These are phyloP conservation scores for Pterois miles DNA, from an alignment of 2,797 vertebrate genomes.

Conservation along the genomic window DNA sequence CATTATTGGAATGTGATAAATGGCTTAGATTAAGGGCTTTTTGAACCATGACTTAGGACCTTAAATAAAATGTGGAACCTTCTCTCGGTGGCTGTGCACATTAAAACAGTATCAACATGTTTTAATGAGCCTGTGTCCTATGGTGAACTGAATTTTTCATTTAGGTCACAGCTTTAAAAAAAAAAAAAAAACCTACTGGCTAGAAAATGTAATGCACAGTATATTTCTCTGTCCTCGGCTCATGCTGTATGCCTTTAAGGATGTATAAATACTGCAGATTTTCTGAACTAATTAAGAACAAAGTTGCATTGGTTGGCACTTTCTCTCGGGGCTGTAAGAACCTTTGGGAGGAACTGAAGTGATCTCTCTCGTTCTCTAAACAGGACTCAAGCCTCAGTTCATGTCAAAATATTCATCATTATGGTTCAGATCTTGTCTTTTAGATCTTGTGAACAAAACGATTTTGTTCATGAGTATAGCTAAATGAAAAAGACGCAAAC, in stretches of 20 bases:
- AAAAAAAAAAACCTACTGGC: slow-evolving; percentile 31
- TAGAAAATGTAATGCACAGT: slow-evolving; percentile 52
- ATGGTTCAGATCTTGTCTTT: background rate
- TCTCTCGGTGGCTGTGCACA: slow-evolving; percentile 40
- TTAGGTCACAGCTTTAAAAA: slow-evolving; percentile 53
- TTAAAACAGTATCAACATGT: slow-evolving; percentile 66
- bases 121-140: slow-evolving; percentile 66
- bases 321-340: slow-evolving; percentile 37
- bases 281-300: slow-evolving; percentile 71
- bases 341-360: slow-evolving; percentile 21
- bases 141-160: slow-evolving; percentile 61
- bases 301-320: slow-evolving; percentile 62
- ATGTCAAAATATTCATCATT: background rate
- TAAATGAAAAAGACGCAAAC: background rate
- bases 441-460: background rate
- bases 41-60: slow-evolving; percentile 43
- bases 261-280: slow-evolving; percentile 60
- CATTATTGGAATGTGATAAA: slow-evolving; percentile 59
- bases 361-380: background rate
- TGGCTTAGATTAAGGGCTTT: slow-evolving; percentile 34
- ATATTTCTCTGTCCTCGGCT: slow-evolving; percentile 50
- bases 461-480: background rate
- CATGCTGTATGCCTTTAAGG: slow-evolving; percentile 58
- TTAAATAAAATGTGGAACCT: slow-evolving; percentile 34
- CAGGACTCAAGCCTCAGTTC: background rate